phyloP scores from a whole-genome alignment of 1,140 invertebrate genomes.

The Oncopeltus fasciatus region DNA sequence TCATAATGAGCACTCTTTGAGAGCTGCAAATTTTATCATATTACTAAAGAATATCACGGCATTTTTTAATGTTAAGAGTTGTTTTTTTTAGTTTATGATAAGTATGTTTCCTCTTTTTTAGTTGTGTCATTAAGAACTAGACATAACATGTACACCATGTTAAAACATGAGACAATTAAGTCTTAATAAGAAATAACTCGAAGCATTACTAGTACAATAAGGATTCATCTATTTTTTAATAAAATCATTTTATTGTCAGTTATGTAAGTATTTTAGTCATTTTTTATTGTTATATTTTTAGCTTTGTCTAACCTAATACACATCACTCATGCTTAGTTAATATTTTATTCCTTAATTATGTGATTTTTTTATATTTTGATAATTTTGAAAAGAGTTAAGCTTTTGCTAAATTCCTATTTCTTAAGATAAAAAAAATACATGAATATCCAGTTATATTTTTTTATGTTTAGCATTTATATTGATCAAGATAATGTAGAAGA shows the following conservation, averaged over 20 bases:
- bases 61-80: too few relatives aligned
- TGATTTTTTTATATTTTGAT: not conserved
- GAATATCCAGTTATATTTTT: conserved; percentile 5
- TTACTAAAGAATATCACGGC: too few relatives aligned
- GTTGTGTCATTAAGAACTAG: too few relatives aligned
- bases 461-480: conserved; percentile 7
- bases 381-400: conserved; percentile 5
- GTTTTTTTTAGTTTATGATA: too few relatives aligned
- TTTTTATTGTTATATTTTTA: conserved; percentile 3
- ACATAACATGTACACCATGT: too few relatives aligned
- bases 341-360: not conserved
- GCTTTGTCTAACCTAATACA: not conserved
- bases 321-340: conserved; percentile 4
- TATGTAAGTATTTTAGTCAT: not conserved
- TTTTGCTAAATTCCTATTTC: conserved; percentile 2
- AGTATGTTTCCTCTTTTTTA: too few relatives aligned
- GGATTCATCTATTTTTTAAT: not conserved
- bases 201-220: not conserved
- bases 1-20: too few relatives aligned
- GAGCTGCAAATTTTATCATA: too few relatives aligned
- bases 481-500: not conserved
- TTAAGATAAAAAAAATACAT: not conserved
- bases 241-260: not conserved
- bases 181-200: too few relatives aligned
- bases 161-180: too few relatives aligned